Evolutionary conservation across 2,113 vertebrate genomes (phyloP).

Genomic region (Vidua chalybeata): DNA sequence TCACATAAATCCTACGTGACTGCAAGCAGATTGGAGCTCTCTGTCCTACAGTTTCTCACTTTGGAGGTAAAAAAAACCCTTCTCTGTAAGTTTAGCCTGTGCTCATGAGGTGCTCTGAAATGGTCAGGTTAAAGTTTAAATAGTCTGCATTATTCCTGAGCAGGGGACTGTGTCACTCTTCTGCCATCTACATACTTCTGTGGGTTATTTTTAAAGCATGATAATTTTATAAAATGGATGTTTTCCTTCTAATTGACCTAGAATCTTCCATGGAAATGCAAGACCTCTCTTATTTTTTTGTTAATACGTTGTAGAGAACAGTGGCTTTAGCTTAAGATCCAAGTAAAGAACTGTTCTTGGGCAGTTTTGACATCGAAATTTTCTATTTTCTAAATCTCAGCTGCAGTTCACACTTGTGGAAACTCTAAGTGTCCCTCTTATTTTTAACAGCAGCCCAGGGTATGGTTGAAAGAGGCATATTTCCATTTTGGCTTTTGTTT

Average conservation of each 20-base stretch:
- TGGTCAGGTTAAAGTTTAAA: not conserved
- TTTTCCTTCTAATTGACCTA: not conserved
- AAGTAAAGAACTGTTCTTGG: constrained; percentile 9
- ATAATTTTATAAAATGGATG: not conserved
- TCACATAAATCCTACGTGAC: not conserved
- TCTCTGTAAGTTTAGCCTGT: not conserved
- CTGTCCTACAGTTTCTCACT: not conserved
- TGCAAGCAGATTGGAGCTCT: not conserved
- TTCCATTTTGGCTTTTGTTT: constrained; percentile 78
- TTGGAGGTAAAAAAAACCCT: not conserved
- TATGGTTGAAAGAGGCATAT: constrained; percentile 63
- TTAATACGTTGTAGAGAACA: not conserved
- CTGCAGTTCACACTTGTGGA: constrained; percentile 73
- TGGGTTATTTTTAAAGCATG: not conserved
- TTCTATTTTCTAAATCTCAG: constrained; percentile 69
- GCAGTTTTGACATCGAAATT: constrained; percentile 46
- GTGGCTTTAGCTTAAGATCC: constrained; percentile 12
- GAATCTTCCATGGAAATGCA: not conserved
- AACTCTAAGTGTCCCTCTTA: constrained; percentile 70
- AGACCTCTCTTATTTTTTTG: not conserved
- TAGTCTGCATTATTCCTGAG: not conserved
- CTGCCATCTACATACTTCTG: not conserved
- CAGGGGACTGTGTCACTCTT: not conserved
- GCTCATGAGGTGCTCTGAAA: not conserved
- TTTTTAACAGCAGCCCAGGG: constrained; percentile 72